These are phyloP conservation scores for Strix aluco DNA, from an alignment of 2,113 vertebrate genomes.

Conservation along the genomic window DNA sequence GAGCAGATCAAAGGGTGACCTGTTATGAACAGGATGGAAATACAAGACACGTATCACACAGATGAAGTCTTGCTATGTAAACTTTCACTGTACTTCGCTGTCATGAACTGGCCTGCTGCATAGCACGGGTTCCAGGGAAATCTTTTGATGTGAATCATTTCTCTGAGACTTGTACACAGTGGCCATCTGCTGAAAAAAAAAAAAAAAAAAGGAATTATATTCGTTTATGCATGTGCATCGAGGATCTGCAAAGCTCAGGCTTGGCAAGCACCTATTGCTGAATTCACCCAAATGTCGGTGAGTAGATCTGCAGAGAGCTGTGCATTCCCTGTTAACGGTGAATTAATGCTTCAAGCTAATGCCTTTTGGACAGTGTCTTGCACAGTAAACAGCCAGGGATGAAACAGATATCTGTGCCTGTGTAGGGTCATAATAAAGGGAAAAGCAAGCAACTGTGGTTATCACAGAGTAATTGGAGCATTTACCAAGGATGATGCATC, in stretches of 20 bases:
- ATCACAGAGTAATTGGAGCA: not conserved
- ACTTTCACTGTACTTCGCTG: constrained; percentile 9
- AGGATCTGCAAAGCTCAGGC: not conserved
- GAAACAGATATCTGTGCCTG: not conserved
- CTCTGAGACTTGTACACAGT: not conserved
- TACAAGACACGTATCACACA: constrained; percentile 18
- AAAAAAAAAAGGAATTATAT: not conserved
- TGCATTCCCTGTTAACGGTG: not conserved
- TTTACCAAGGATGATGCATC: not conserved
- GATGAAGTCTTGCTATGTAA: constrained; percentile 22
- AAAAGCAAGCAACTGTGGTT: not conserved
- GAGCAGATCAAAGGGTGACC: constrained; percentile 44
- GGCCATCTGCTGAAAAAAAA: not conserved
- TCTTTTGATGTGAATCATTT: constrained; percentile 37
- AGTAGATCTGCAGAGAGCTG: not conserved
- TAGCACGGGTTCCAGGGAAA: not conserved
- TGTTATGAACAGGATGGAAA: constrained; percentile 32
- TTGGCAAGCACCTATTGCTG: not conserved
- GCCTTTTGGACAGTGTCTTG: not conserved
- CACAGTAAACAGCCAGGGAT: not conserved
- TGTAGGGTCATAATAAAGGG: not conserved
- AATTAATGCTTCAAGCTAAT: not conserved
- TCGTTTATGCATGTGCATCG: not conserved
- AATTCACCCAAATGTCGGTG: not conserved
- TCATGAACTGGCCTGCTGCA: not conserved